Percentiles rank a stretch among this genome's conserved stretches.
These are phyloP conservation scores for Merluccius polli DNA, from an alignment of 2,797 vertebrate species.

Conservation along the genomic window DNA sequence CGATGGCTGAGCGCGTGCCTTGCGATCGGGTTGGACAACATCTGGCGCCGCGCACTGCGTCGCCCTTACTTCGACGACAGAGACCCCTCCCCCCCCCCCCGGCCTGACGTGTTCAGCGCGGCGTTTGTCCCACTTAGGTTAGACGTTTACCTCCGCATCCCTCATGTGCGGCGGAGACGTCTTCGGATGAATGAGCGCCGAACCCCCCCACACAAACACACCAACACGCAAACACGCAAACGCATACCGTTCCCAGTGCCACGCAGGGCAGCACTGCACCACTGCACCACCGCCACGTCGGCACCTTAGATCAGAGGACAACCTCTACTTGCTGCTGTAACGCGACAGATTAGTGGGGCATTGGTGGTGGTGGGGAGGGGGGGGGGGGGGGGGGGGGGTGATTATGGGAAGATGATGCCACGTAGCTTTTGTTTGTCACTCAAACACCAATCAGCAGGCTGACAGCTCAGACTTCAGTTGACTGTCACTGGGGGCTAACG, in stretches of 20 bases:
- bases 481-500: constrained; percentile 90
- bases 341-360: constrained; percentile 80
- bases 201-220: too few species aligned
- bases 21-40: not conserved
- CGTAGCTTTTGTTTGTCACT: constrained; percentile 72
- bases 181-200: too few species aligned
- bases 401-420: constrained; percentile 81
- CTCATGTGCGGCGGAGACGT: not conserved
- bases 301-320: constrained; percentile 55
- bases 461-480: constrained; percentile 86
- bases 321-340: constrained; percentile 75
- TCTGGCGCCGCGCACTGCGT: not conserved
- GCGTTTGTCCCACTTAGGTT: not conserved
- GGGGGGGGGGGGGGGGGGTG: constrained; percentile 60
- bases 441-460: constrained; percentile 79
- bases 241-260: not conserved
- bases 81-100: too few species aligned
- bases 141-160: not conserved
- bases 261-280: not conserved
- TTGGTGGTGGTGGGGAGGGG: constrained; percentile 41
- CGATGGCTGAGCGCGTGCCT: not conserved
- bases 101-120: not conserved
- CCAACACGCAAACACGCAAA: not conserved
- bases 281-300: not conserved
- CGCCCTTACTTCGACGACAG: too few species aligned